These are phyloP conservation scores for Tanypteryx hageni DNA, from an alignment of 2,888 invertebrate genomes.

Conservation along the genomic window DNA sequence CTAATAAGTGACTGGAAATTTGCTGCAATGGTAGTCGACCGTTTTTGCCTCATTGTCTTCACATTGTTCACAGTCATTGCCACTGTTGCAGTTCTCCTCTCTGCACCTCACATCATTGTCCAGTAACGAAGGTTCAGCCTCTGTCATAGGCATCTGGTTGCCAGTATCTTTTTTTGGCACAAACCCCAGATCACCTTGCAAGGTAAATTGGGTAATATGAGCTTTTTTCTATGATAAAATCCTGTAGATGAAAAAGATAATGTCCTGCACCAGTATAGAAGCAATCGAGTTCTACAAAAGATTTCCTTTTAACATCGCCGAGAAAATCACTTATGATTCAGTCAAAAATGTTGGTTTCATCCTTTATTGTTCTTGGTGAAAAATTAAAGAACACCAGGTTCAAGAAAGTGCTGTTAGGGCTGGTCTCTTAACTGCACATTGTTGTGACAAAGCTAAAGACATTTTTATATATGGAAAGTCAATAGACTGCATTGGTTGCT, in stretches of 20 bases:
- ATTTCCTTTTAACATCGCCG: slow-evolving; percentile 52
- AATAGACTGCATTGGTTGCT: slow-evolving; percentile 62
- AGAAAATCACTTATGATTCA: slow-evolving; percentile 25
- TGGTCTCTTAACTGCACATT: slow-evolving; percentile 59
- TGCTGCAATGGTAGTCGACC: slow-evolving; percentile 98
- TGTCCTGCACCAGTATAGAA: slow-evolving; percentile 53
- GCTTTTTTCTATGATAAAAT: slow-evolving; percentile 59
- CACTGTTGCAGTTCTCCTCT: slow-evolving; percentile 92
- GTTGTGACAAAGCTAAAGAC: slow-evolving; percentile 58
- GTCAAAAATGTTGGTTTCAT: slow-evolving; percentile 46
- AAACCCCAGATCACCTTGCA: slow-evolving; percentile 38
- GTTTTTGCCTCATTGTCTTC: slow-evolving; percentile 97
- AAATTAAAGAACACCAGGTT: slow-evolving; percentile 49
- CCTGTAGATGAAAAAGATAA: slow-evolving; percentile 46
- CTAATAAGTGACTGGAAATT: slow-evolving; percentile 98
- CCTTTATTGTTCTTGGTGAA: slow-evolving; percentile 53
- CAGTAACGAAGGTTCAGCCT: slow-evolving; percentile 78
- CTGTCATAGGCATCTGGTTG: slow-evolving; percentile 10
- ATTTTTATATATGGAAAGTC: slow-evolving; percentile 62
- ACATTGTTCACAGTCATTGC: slow-evolving; percentile 95
- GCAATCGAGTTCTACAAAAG: slow-evolving; percentile 36
- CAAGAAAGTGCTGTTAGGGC: slow-evolving; percentile 55
- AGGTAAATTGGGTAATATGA: slow-evolving; percentile 53
- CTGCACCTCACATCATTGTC: slow-evolving; percentile 96
- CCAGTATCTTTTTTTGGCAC: slow-evolving; percentile 51